Conservation (phyloP, 2,797 vertebrate species). For the Crocodylus rhombifer region DNA sequence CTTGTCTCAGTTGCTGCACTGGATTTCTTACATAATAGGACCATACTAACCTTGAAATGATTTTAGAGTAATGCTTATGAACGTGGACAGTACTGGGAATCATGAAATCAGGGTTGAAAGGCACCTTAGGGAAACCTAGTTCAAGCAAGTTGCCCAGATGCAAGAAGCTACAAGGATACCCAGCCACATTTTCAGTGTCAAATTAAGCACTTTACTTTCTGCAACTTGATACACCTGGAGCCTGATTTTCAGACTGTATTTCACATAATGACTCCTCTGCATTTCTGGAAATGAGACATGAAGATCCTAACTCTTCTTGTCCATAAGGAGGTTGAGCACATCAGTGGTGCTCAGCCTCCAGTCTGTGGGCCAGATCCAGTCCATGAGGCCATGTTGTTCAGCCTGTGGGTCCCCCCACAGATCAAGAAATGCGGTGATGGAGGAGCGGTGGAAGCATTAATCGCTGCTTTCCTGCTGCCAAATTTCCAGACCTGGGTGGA, state of each 20-base stretch:
- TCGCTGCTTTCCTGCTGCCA: too few relatives aligned
- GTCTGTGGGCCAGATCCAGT: too few relatives aligned
- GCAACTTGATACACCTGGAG: background rate
- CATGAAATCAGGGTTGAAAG: background rate
- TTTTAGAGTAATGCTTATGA: background rate
- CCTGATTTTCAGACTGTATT: background rate
- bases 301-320: background rate
- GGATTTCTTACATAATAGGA: background rate
- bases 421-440: too few relatives aligned
- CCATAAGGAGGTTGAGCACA: background rate
- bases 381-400: too few relatives aligned
- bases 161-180: too few relatives aligned
- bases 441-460: too few relatives aligned
- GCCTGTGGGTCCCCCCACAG: too few relatives aligned
- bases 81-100: too few relatives aligned
- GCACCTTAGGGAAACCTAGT: too few relatives aligned
- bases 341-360: too few relatives aligned
- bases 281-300: background rate
- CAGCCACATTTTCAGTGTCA: background rate
- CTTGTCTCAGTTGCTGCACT: background rate
- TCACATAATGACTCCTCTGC: rapidly evolving
- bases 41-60: background rate
- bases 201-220: background rate
- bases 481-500: too few relatives aligned
- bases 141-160: too few relatives aligned